Evolutionary conservation across 2,797 vertebrate genomes (phyloP).

Genomic region (Myotis pilosus): DNA sequence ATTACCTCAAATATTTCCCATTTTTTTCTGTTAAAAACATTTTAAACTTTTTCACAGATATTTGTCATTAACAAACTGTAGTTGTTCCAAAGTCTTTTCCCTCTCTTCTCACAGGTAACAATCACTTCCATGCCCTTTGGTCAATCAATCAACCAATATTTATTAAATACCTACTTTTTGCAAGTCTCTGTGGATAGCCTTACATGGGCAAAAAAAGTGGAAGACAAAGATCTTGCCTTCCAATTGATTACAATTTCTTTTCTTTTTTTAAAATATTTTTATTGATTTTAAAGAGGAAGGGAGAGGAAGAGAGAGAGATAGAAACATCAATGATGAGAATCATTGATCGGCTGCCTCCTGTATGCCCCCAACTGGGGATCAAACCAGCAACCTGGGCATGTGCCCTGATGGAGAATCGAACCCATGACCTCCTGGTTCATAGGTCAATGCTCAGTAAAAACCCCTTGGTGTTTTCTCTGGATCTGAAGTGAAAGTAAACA

Average conservation of each 20-base stretch:
- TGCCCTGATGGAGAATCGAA: too few relatives aligned
- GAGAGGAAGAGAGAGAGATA: too few relatives aligned
- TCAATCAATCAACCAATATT: background rate
- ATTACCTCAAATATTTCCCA: background rate
- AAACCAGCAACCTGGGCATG: too few relatives aligned
- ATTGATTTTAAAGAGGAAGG: too few relatives aligned
- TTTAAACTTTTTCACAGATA: constrained; percentile 19
- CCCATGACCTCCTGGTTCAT: too few relatives aligned
- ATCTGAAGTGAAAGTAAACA: background rate
- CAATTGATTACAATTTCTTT: background rate
- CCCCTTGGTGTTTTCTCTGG: background rate
- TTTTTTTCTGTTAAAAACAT: constrained; percentile 10
- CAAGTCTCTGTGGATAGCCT: background rate
- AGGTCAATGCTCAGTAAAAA: background rate
- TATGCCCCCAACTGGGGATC: too few relatives aligned
- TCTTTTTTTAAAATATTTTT: too few relatives aligned
- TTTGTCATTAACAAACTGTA: constrained; percentile 11
- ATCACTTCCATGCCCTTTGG: background rate
- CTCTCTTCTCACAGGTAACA: constrained; percentile 10
- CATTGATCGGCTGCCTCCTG: too few relatives aligned
- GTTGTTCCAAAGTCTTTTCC: background rate
- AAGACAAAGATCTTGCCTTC: background rate
- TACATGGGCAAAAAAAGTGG: background rate
- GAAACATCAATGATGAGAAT: too few relatives aligned
- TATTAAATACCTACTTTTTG: constrained; percentile 13